These are phyloP conservation scores for Tolmerus cingulatus DNA, from an alignment of 2,888 invertebrate species.

Conservation along the genomic window DNA sequence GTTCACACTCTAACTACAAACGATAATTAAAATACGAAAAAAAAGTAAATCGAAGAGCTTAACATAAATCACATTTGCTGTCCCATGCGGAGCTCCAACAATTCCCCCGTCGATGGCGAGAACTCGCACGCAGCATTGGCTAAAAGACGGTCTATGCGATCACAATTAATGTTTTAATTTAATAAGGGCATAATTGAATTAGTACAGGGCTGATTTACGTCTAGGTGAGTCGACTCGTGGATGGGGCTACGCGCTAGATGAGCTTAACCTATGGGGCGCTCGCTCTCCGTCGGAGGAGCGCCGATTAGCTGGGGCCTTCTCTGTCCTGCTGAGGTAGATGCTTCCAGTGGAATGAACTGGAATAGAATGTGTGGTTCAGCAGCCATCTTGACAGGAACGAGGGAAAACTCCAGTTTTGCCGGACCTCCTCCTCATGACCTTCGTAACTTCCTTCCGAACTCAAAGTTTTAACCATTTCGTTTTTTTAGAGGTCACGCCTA, in stretches of 20 bases:
- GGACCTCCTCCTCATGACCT: background rate
- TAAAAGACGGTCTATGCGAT: background rate
- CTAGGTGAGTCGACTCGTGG: slow-evolving; percentile 9
- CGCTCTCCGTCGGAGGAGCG: background rate
- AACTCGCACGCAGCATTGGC: background rate
- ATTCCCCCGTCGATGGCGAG: background rate
- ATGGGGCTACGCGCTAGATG: background rate
- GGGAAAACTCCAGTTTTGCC: slow-evolving; percentile 27
- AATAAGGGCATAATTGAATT: background rate
- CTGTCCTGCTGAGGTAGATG: slow-evolving; percentile 14
- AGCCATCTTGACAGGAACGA: slow-evolving; percentile 41
- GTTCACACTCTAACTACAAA: background rate
- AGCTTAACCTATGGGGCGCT: background rate
- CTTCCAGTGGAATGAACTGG: slow-evolving; percentile 40
- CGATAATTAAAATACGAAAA: slow-evolving; percentile 7
- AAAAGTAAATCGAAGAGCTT: slow-evolving; percentile 22
- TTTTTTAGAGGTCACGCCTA: background rate
- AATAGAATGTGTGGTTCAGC: slow-evolving; percentile 36
- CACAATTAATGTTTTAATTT: too few relatives aligned
- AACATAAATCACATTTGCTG: slow-evolving; percentile 35
- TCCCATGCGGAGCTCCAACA: slow-evolving; percentile 18
- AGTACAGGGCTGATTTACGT: background rate
- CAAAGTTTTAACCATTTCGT: slow-evolving; percentile 14
- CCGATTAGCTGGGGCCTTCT: slow-evolving; percentile 22
- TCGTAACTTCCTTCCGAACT: background rate